These are phyloP conservation scores for Phytoseiulus persimilis DNA, from an alignment of 2,888 invertebrate species.

Conservation along the genomic window DNA sequence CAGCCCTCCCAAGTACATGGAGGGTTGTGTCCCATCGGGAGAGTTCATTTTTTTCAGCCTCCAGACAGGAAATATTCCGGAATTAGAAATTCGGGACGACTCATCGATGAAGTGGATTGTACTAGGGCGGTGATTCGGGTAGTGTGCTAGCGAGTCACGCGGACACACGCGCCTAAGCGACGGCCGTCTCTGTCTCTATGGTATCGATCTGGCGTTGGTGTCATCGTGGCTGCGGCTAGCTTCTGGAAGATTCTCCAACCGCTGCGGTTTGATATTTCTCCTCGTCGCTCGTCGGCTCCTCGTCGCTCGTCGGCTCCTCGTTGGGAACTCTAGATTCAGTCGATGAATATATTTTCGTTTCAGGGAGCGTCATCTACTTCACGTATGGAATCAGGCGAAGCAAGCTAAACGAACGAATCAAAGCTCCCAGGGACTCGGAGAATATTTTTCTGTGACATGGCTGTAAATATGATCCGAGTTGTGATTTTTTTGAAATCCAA, in stretches of 20 bases:
- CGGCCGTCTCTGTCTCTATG: neutral
- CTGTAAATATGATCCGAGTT: neutral
- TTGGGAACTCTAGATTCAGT: neutral
- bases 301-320: too few relatives aligned
- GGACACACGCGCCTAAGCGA: neutral
- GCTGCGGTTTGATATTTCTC: too few relatives aligned
- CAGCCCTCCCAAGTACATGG: too few relatives aligned
- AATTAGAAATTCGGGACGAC: neutral
- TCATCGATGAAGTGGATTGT: neutral
- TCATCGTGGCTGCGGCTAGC: neutral
- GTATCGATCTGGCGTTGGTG: neutral
- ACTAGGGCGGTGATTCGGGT: neutral
- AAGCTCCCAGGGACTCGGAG: neutral
- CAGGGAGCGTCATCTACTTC: slow-evolving; percentile 50
- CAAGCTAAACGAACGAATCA: slow-evolving; percentile 40
- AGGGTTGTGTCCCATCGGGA: too few relatives aligned
- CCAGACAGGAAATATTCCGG: neutral
- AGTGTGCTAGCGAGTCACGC: neutral
- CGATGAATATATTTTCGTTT: slow-evolving; percentile 32
- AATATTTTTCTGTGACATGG: neutral
- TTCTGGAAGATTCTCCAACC: neutral
- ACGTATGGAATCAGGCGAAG: slow-evolving; percentile 50
- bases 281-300: too few relatives aligned
- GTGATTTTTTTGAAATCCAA: neutral
- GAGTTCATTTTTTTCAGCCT: neutral